phyloP scores from a whole-genome alignment of 2,113 vertebrate species.

The Tetrax tetrax region DNA sequence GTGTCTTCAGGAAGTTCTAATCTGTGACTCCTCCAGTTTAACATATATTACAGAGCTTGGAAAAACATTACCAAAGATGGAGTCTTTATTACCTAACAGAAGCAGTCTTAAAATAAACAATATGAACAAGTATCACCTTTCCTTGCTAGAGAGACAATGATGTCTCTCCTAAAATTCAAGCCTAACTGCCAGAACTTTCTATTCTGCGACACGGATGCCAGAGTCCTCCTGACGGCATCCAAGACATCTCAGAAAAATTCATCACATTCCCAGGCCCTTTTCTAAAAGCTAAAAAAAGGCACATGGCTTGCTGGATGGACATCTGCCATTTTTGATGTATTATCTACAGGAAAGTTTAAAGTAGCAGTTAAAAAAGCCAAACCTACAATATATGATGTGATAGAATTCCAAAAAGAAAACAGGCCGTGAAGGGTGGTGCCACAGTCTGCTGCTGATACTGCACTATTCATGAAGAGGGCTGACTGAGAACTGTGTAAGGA shows the following conservation, averaged over 20 bases:
- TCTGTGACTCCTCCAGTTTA: not conserved
- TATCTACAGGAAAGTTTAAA: not conserved
- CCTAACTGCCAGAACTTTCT: not conserved
- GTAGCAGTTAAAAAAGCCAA: not conserved
- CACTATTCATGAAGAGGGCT: not conserved
- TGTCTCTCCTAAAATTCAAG: not conserved
- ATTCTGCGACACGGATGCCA: not conserved
- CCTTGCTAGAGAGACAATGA: not conserved
- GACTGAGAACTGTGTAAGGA: not conserved
- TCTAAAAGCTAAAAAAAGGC: constrained; percentile 9
- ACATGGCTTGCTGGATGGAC: not conserved
- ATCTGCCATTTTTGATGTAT: not conserved
- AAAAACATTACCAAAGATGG: not conserved
- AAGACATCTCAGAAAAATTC: not conserved
- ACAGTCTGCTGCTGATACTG: not conserved
- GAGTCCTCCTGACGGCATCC: not conserved
- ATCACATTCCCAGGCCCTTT: not conserved
- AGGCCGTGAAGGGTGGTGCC: not conserved
- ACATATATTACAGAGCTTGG: not conserved
- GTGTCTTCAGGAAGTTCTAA: not conserved
- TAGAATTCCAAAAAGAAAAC: not conserved
- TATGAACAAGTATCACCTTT: not conserved
- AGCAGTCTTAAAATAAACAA: not conserved
- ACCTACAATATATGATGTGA: not conserved
- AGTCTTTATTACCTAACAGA: not conserved